Percentiles rank a stretch among this genome's conserved stretches.
These are phyloP conservation scores for Andricus quercusramuli DNA, from an alignment of 2,888 invertebrate species.

Conservation along the genomic window DNA sequence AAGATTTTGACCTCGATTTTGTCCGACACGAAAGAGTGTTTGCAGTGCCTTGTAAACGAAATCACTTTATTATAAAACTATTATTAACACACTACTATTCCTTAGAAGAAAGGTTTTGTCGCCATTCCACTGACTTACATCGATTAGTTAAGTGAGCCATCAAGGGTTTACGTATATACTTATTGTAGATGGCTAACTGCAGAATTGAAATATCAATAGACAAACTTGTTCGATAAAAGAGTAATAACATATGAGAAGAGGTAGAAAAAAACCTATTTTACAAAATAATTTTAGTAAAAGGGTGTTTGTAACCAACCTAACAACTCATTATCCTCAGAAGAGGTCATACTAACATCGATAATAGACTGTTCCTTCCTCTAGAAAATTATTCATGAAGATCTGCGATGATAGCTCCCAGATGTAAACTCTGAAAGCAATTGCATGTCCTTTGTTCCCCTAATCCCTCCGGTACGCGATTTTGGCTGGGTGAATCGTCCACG, in stretches of 20 bases:
- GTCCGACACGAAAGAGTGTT: no score
- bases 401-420: not conserved
- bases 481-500: conserved; percentile 5
- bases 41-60: not conserved
- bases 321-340: no score
- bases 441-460: not conserved
- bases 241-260: not conserved
- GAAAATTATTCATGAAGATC: not conserved
- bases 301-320: no score
- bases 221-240: not conserved
- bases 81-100: not conserved
- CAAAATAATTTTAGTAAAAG: no score
- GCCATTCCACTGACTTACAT: not conserved
- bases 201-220: not conserved
- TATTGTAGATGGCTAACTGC: not conserved
- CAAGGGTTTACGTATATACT: not conserved
- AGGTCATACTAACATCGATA: not conserved
- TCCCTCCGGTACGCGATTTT: not conserved
- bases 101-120: not conserved
- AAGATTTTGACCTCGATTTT: no score
- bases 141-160: not conserved
- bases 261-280: not conserved
- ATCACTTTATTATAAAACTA: not conserved
- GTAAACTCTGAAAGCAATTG: not conserved
- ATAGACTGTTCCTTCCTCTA: not conserved